phyloP scores from a whole-genome alignment of 2,797 vertebrate genomes.

The Gouania willdenowi region DNA sequence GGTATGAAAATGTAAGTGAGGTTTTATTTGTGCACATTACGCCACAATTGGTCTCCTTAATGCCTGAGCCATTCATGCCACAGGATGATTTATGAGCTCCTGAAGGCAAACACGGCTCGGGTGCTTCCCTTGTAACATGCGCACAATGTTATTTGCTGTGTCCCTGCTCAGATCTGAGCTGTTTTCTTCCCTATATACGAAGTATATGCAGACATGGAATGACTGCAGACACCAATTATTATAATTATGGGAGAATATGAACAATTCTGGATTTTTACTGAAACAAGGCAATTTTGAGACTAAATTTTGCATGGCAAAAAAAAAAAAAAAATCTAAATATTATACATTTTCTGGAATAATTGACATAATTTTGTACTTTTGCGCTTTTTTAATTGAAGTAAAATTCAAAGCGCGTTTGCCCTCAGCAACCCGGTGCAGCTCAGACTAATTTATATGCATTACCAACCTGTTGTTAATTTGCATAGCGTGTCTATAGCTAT shows the following conservation, averaged over 20 bases:
- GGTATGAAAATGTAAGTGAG: slow-evolving; percentile 72
- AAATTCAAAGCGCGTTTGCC: slow-evolving; percentile 1
- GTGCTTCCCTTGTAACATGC: slow-evolving; percentile 64
- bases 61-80: slow-evolving; percentile 96
- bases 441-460: slow-evolving; percentile 42
- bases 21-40: slow-evolving; percentile 85
- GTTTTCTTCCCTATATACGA: slow-evolving; percentile 8
- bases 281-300: too few species aligned
- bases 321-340: not conserved
- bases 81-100: slow-evolving; percentile 96
- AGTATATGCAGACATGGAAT: too few species aligned
- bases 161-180: slow-evolving; percentile 30
- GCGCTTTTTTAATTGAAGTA: not conserved
- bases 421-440: slow-evolving; percentile 1
- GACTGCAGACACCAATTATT: too few species aligned
- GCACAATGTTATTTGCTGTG: slow-evolving; percentile 40
- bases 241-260: too few species aligned
- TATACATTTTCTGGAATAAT: too few species aligned
- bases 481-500: slow-evolving; percentile 26
- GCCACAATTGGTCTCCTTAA: slow-evolving; percentile 94
- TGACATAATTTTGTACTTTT: too few species aligned
- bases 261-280: too few species aligned
- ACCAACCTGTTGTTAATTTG: slow-evolving; percentile 66
- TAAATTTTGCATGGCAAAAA: not conserved
- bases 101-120: slow-evolving; percentile 74